These are phyloP conservation scores for Champsocephalus esox DNA, from an alignment of 2,797 vertebrate species.

Conservation along the genomic window DNA sequence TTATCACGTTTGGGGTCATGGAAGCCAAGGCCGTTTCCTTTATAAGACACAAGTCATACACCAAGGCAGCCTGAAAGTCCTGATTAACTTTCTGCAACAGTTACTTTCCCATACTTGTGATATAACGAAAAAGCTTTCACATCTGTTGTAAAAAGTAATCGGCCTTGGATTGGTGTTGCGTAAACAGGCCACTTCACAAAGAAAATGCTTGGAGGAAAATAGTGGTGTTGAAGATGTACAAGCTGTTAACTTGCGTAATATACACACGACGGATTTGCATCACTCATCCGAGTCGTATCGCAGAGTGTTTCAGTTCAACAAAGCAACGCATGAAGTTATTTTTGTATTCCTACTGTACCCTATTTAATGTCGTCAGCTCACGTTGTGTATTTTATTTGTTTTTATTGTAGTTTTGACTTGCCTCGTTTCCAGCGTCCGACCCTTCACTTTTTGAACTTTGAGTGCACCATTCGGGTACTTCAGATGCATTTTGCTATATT, in stretches of 20 bases:
- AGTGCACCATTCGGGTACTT: too few relatives aligned
- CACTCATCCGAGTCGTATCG: too few relatives aligned
- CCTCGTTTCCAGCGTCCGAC: too few relatives aligned
- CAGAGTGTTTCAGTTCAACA: too few relatives aligned
- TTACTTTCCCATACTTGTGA: conserved; percentile 7
- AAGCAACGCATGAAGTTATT: too few relatives aligned
- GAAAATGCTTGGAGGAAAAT: not conserved
- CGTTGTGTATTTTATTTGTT: too few relatives aligned
- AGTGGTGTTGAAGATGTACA: not conserved
- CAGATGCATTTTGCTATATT: too few relatives aligned
- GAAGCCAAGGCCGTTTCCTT: conserved; percentile 10
- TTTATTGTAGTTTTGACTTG: too few relatives aligned
- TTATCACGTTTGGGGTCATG: conserved; percentile 24
- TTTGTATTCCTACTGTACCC: too few relatives aligned
- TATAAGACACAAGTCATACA: conserved; percentile 2
- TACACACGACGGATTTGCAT: not conserved
- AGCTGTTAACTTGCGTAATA: not conserved
- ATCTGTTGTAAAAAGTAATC: not conserved
- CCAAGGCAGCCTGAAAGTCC: not conserved
- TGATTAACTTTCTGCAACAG: not conserved
- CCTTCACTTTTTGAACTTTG: too few relatives aligned
- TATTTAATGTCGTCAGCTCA: too few relatives aligned
- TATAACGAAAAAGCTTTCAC: conserved; percentile 13
- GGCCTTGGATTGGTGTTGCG: not conserved
- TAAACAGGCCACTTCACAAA: not conserved